Percentiles rank a stretch among this genome's conserved stretches.
Conservation (phyloP, 2,888 invertebrate species). For the Scaptomyza polygonia region DNA sequence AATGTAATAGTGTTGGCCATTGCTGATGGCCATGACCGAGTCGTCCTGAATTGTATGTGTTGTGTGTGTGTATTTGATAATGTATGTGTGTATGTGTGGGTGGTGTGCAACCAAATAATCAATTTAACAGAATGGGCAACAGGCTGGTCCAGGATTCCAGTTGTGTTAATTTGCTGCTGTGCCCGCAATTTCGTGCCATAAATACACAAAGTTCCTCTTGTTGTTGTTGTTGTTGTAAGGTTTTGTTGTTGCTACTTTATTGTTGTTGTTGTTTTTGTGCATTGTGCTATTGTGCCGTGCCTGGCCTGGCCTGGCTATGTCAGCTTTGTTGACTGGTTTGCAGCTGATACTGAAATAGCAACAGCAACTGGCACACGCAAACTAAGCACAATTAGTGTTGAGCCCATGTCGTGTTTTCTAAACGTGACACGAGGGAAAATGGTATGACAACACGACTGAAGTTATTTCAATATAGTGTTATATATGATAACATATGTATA, state of each 20-base stretch:
- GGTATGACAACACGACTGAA: background rate
- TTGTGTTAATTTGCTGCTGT: conserved; percentile 77
- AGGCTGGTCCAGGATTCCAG: conserved; percentile 62
- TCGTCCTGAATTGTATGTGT: conserved; percentile 28
- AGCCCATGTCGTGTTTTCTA: background rate
- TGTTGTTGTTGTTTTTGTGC: conserved; percentile 16
- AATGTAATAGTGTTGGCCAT: conserved; percentile 33
- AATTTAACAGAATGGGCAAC: conserved; percentile 68
- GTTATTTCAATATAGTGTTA: too few species aligned
- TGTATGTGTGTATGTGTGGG: conserved; percentile 9
- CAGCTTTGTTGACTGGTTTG: conserved; percentile 55
- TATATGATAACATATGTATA: too few species aligned
- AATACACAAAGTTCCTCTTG: conserved; percentile 57
- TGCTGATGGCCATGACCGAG: conserved; percentile 54
- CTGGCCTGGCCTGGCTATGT: conserved; percentile 35
- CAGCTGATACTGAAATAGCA: conserved; percentile 50
- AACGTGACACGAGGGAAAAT: conserved; percentile 11
- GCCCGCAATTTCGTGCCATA: conserved; percentile 74
- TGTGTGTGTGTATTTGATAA: conserved; percentile 7
- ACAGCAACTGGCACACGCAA: conserved; percentile 8
- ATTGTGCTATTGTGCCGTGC: conserved; percentile 12
- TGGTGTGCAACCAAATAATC: conserved; percentile 66
- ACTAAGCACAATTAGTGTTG: conserved; percentile 1
- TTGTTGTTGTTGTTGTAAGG: conserved; percentile 16
- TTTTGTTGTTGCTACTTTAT: too few species aligned